These are phyloP conservation scores for Mylabris phalerata DNA, from an alignment of 1,140 invertebrate species.

Conservation along the genomic window DNA sequence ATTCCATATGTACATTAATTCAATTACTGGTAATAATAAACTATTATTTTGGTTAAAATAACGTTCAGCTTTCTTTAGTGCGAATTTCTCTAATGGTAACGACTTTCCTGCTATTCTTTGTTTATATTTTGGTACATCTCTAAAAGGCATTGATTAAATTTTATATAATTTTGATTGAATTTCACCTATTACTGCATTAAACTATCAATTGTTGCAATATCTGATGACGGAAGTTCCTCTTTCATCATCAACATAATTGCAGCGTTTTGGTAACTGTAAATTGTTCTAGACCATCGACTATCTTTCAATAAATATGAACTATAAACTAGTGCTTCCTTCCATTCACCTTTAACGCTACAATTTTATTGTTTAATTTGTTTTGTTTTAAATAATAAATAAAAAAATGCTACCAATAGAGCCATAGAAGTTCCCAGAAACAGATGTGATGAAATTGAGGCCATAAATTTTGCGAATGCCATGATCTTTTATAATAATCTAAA, in stretches of 20 bases:
- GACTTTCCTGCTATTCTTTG: slow-evolving; percentile 93
- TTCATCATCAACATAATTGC: slow-evolving; percentile 69
- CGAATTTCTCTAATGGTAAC: slow-evolving; percentile 94
- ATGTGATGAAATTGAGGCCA: slow-evolving; percentile 95
- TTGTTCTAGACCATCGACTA: slow-evolving; percentile 86
- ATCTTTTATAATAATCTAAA: slow-evolving; percentile 71
- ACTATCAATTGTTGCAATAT: slow-evolving; percentile 46
- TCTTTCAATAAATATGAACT: slow-evolving; percentile 65
- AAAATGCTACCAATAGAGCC: slow-evolving; percentile 67
- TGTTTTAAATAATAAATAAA: slow-evolving; percentile 9
- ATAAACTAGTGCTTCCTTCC: slow-evolving; percentile 66
- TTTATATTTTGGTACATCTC: slow-evolving; percentile 72
- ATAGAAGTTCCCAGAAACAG: slow-evolving; percentile 93
- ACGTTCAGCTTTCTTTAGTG: slow-evolving; percentile 72
- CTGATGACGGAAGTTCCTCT: slow-evolving; percentile 48
- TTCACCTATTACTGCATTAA: slow-evolving; percentile 53
- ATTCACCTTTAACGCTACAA: slow-evolving; percentile 52
- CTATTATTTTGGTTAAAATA: slow-evolving; percentile 67
- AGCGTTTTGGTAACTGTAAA: slow-evolving; percentile 86
- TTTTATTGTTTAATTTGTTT: slow-evolving; percentile 11
- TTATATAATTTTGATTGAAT: slow-evolving; percentile 1
- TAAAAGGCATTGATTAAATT: slow-evolving; percentile 39
- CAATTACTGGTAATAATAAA: slow-evolving; percentile 75
- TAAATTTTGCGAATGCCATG: slow-evolving; percentile 74
- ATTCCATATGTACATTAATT: slow-evolving; percentile 93